These are phyloP conservation scores for Dascyllus trimaculatus DNA, from an alignment of 2,113 vertebrate species.

Conservation along the genomic window DNA sequence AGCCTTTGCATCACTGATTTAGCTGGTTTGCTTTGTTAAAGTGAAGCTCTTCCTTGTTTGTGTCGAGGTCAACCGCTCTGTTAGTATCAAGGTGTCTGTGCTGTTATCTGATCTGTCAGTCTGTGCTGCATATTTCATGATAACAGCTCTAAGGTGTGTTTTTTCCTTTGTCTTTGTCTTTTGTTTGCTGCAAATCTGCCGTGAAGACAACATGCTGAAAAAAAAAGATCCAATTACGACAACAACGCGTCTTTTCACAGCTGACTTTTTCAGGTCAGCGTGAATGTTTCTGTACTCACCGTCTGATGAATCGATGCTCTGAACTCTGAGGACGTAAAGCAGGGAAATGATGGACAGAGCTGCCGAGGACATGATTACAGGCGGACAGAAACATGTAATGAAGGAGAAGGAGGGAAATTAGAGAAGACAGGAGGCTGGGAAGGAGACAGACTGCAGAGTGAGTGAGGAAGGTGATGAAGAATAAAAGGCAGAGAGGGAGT, in stretches of 20 bases:
- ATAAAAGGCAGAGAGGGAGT: conserved; percentile 14
- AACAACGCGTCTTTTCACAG: no score
- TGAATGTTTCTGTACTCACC: conserved; percentile 43
- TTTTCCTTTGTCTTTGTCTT: conserved; percentile 43
- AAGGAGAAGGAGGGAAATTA: no score
- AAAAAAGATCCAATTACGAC: neutral
- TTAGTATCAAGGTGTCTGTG: conserved; percentile 26
- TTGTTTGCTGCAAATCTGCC: conserved; percentile 8
- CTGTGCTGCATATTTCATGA: conserved; percentile 61
- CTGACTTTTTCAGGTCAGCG: neutral
- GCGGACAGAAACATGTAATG: neutral
- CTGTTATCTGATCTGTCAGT: conserved; percentile 36
- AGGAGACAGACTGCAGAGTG: conserved; percentile 20
- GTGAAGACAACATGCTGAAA: neutral
- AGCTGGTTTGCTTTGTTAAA: neutral
- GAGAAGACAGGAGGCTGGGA: neutral
- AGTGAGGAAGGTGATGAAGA: conserved; percentile 1
- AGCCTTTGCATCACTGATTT: neutral
- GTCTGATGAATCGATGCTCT: neutral
- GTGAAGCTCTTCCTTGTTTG: neutral
- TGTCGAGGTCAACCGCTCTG: conserved; percentile 15
- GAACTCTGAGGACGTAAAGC: conserved; percentile 33
- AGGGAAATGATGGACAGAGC: neutral
- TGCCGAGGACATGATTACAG: conserved; percentile 22
- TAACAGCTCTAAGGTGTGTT: conserved; percentile 42